A percentile compares a stretch with the other conserved stretches of the same genome.
phyloP scores from a whole-genome alignment of 1,140 invertebrate genomes.

The Chymomyza costata region DNA sequence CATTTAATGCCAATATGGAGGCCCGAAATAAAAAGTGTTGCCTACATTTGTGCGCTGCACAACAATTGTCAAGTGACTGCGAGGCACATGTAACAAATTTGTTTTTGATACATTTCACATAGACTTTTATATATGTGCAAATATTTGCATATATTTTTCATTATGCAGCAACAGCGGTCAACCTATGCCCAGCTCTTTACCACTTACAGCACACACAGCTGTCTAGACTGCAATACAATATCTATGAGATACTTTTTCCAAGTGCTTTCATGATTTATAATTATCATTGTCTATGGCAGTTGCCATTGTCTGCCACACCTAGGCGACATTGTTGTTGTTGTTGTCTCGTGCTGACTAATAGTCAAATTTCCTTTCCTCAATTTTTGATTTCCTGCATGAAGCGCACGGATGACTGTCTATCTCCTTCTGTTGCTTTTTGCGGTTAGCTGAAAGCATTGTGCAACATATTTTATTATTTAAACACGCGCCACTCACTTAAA shows the following conservation, averaged over 20 bases:
- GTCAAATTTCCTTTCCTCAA: slow-evolving; percentile 72
- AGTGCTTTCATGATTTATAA: slow-evolving; percentile 70
- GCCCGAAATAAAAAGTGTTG: slow-evolving; percentile 30
- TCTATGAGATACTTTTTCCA: no score
- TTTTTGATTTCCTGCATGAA: slow-evolving; percentile 71
- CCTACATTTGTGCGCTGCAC: slow-evolving; percentile 49
- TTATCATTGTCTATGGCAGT: slow-evolving; percentile 54
- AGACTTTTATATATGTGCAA: slow-evolving; percentile 9
- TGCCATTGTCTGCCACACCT: slow-evolving; percentile 49
- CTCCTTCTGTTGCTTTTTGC: no score
- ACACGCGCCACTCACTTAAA: slow-evolving; percentile 64
- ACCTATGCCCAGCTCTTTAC: slow-evolving; percentile 11
- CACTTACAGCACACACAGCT: no score
- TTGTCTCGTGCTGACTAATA: slow-evolving; percentile 60
- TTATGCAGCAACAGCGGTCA: slow-evolving; percentile 40
- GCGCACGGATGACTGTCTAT: no score
- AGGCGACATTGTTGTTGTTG: slow-evolving; percentile 2
- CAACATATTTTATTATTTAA: slow-evolving; percentile 70
- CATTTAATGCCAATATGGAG: slow-evolving; percentile 55
- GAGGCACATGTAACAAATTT: slow-evolving; percentile 34
- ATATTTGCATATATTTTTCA: slow-evolving; percentile 19
- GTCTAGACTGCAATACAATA: no score
- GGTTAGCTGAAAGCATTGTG: slow-evolving; percentile 39
- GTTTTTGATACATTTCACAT: slow-evolving; percentile 34
- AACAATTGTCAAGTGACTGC: slow-evolving; percentile 23